Evolutionary conservation across 64 coral and sea anemone genomes (phyloP).

Genomic region (Platygyra sinensis): DNA sequence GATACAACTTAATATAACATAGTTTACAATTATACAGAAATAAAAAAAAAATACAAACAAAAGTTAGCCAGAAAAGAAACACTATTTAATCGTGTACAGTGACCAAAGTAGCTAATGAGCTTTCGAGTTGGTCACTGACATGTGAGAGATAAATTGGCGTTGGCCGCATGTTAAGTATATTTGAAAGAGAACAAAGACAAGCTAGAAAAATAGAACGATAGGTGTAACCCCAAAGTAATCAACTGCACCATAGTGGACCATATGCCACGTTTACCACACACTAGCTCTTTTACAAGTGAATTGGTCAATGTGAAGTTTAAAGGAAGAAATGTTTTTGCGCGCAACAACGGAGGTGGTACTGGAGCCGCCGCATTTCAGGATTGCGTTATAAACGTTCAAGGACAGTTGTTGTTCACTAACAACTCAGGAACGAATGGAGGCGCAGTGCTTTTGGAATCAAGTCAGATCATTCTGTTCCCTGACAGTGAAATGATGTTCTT

Average conservation of each 20-base stretch:
- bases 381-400: constrained; percentile 59
- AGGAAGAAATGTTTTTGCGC: constrained; percentile 60
- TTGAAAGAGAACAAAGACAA: too few relatives aligned
- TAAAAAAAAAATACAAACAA: too few relatives aligned
- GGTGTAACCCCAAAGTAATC: constrained; percentile 50
- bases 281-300: constrained; percentile 72
- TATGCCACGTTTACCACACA: constrained; percentile 4
- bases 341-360: constrained; percentile 51
- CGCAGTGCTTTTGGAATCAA: constrained; percentile 48
- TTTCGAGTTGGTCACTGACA: too few relatives aligned
- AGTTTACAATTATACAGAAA: too few relatives aligned
- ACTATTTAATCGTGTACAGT: too few relatives aligned
- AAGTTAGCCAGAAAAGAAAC: too few relatives aligned
- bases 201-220: too few relatives aligned
- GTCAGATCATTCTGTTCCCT: constrained; percentile 74
- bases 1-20: too few relatives aligned
- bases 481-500: constrained; percentile 61
- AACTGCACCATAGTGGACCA: constrained; percentile 59
- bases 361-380: constrained; percentile 25
- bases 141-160: too few relatives aligned
- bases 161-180: too few relatives aligned
- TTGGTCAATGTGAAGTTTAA: constrained; percentile 51
- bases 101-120: too few relatives aligned
- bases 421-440: constrained; percentile 71
- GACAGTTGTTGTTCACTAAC: constrained; percentile 51